phyloP scores from a whole-genome alignment of 2,113 vertebrate genomes.

The Ammodytes dubius region DNA sequence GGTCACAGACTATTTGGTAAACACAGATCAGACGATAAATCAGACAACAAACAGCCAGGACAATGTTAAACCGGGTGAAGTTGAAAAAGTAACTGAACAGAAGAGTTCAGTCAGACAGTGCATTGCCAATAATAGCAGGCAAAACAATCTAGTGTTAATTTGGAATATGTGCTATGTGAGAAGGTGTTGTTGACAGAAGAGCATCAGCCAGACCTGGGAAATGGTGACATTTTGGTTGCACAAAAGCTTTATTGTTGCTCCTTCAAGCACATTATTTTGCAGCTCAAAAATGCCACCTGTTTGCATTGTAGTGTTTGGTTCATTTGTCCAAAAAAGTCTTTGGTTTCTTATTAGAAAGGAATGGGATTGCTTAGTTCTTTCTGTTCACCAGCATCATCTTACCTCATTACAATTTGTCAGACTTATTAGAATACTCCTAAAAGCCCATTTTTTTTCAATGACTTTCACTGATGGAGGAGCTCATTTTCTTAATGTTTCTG shows the following conservation, averaged over 20 bases:
- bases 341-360: too few relatives aligned
- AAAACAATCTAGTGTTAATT: constrained; percentile 45
- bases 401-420: background rate
- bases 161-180: constrained; percentile 20
- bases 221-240: constrained; percentile 39
- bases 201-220: constrained; percentile 9
- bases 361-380: background rate
- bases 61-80: background rate
- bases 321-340: background rate
- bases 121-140: constrained; percentile 39
- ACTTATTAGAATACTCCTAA: background rate
- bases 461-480: background rate
- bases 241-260: constrained; percentile 29
- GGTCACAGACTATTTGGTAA: background rate
- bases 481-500: background rate
- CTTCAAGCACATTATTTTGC: background rate
- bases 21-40: background rate
- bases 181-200: constrained; percentile 14
- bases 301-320: constrained; percentile 29
- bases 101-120: background rate
- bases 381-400: background rate
- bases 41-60: background rate
- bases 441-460: background rate
- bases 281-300: constrained; percentile 41
- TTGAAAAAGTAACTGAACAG: background rate